Percentiles rank a stretch among this genome's conserved stretches.
phyloP scores from a whole-genome alignment of 2,113 vertebrate species.

The Planiliza haematocheilus region DNA sequence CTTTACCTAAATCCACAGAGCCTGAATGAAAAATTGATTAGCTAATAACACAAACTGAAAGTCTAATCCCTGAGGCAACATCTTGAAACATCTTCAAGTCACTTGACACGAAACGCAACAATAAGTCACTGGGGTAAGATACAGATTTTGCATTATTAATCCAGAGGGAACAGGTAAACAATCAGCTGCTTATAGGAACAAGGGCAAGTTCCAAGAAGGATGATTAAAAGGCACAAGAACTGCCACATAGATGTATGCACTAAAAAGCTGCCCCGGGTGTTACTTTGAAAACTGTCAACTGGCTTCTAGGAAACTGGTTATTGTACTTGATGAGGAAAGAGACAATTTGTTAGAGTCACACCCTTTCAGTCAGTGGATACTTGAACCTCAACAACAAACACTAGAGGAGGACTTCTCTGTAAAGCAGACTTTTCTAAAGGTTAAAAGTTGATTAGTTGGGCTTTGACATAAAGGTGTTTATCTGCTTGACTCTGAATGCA shows the following conservation, averaged over 20 bases:
- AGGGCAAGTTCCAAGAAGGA: conserved; percentile 12
- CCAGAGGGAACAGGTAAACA: conserved; percentile 57
- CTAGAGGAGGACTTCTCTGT: not conserved
- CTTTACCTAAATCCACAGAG: conserved; percentile 6
- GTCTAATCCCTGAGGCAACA: conserved; percentile 17
- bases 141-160: conserved; percentile 69
- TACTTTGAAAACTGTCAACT: not conserved
- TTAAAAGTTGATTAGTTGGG: conserved; percentile 1
- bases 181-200: conserved; percentile 27
- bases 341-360: not conserved
- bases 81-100: conserved; percentile 29
- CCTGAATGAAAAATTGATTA: conserved; percentile 64
- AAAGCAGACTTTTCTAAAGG: not conserved
- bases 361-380: not conserved
- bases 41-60: conserved; percentile 55
- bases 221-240: not conserved
- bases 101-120: conserved; percentile 52
- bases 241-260: not conserved
- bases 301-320: not conserved
- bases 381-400: not conserved
- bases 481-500: not conserved
- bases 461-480: not conserved
- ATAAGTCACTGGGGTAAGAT: conserved; percentile 25
- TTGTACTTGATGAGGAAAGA: not conserved
- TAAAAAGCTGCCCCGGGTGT: not conserved